A percentile compares a stretch with the other conserved stretches of the same genome.
phyloP scores from a whole-genome alignment of 2,888 invertebrate species.

The Hypolimnas misippus region DNA sequence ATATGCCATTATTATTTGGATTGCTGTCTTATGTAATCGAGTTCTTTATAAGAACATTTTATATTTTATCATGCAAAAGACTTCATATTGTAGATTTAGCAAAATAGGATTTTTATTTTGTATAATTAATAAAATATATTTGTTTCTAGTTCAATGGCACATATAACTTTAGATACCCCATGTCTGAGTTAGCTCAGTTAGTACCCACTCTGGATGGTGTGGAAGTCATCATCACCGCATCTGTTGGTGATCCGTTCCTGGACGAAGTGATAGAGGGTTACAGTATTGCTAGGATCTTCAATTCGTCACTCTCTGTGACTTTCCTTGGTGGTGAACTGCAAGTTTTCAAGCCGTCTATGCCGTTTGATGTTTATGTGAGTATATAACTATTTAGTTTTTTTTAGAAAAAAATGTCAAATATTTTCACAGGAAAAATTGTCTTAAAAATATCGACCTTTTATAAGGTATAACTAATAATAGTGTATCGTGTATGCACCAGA shows the following conservation, averaged over 20 bases:
- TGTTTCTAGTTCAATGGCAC: conserved; percentile 92
- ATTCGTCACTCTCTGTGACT: conserved; percentile 91
- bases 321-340: conserved; percentile 96
- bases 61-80: too few species aligned
- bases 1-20: too few species aligned
- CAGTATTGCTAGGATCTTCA: conserved; percentile 93
- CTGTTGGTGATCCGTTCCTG: conserved; percentile 93
- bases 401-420: too few species aligned
- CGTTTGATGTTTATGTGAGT: conserved; percentile 92
- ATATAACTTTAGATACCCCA: conserved; percentile 93
- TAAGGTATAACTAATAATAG: too few species aligned
- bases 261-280: conserved; percentile 94
- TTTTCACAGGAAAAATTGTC: too few species aligned
- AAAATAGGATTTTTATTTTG: background rate
- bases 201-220: conserved; percentile 89
- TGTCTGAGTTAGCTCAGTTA: conserved; percentile 88
- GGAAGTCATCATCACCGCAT: conserved; percentile 92
- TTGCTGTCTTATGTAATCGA: too few species aligned
- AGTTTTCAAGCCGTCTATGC: conserved; percentile 97
- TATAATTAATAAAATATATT: background rate
- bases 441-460: too few species aligned
- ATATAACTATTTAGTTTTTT: too few species aligned
- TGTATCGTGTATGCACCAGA: conserved; percentile 74
- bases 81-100: too few species aligned
- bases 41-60: too few species aligned